Evolutionary conservation across 2,113 vertebrate species (phyloP).

Genomic region (Phoenicopterus ruber): DNA sequence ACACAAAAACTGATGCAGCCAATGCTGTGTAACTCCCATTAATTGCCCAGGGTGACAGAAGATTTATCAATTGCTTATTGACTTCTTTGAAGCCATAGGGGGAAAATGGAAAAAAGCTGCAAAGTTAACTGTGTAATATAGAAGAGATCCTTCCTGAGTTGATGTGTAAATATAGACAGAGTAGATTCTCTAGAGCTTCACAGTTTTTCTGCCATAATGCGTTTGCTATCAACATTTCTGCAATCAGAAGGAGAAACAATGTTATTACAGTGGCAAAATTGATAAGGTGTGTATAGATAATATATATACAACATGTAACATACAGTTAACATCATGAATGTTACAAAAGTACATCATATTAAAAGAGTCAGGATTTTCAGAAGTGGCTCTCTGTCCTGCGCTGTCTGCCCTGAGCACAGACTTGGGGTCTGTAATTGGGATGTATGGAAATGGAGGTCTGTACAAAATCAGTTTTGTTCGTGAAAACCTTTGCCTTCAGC

Average conservation of each 20-base stretch:
- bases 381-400: neutral
- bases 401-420: neutral
- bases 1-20: conserved; percentile 70
- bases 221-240: neutral
- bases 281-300: neutral
- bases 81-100: conserved; percentile 48
- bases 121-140: conserved; percentile 41
- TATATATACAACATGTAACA: neutral
- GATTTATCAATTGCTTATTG: conserved; percentile 80
- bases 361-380: neutral
- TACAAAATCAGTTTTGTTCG: neutral
- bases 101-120: conserved; percentile 13
- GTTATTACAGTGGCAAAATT: neutral
- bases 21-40: conserved; percentile 70
- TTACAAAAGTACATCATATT: fast-evolving
- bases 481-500: neutral
- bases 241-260: neutral
- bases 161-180: neutral
- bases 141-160: neutral
- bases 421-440: neutral
- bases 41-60: conserved; percentile 73
- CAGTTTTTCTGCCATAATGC: neutral
- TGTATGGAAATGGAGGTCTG: neutral
- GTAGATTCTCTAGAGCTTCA: neutral
- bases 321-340: fast-evolving